These are phyloP conservation scores for Noctilio leporinus DNA, from an alignment of 2,113 vertebrate species.

Conservation along the genomic window DNA sequence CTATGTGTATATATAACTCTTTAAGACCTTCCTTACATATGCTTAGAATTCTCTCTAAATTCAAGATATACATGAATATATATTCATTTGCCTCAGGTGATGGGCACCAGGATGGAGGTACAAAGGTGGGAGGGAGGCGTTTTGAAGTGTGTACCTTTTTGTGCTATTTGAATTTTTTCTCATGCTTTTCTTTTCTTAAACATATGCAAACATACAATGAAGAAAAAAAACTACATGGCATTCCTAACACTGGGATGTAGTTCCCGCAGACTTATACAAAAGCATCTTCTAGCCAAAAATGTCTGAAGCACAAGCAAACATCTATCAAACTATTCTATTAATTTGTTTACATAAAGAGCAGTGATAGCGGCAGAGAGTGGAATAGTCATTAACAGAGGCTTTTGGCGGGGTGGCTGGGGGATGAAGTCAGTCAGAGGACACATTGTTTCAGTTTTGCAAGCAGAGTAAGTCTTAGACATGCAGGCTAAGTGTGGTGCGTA, in stretches of 20 bases:
- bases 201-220: neutral
- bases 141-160: neutral
- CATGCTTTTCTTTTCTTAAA: neutral
- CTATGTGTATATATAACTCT: neutral
- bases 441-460: neutral
- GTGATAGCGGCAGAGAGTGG: neutral
- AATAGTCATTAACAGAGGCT: neutral
- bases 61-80: neutral
- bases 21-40: neutral
- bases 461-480: neutral
- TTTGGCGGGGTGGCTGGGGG: fast-evolving
- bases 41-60: neutral
- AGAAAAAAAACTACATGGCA: neutral
- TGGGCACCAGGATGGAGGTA: neutral
- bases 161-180: neutral
- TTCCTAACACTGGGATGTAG: neutral
- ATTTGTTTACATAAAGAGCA: neutral
- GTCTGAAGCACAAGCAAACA: neutral
- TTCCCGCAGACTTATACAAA: neutral
- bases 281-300: neutral
- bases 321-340: neutral
- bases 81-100: neutral
- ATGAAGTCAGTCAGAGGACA: no score
- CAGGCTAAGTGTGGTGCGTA: neutral
- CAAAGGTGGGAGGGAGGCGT: neutral